Conservation (phyloP, 2,888 invertebrate species). For the Alentia gelatinosa region DNA sequence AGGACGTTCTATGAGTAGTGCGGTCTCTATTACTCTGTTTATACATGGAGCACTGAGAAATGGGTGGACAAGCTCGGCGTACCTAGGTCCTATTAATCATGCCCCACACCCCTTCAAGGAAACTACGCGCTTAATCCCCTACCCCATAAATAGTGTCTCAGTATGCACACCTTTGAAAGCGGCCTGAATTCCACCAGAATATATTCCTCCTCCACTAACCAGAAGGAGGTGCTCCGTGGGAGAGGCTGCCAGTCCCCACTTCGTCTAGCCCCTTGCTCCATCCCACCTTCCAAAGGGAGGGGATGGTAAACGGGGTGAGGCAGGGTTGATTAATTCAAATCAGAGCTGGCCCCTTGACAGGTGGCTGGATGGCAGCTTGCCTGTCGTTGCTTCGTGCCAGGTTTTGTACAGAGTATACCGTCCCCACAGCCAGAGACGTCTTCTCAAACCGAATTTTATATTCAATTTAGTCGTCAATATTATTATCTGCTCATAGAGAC, state of each 20-base stretch:
- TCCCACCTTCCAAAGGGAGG: background rate
- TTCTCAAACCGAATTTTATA: background rate
- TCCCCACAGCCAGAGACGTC: background rate
- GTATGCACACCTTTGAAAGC: background rate
- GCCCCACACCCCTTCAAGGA: background rate
- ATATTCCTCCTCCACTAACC: background rate
- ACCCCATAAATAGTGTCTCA: background rate
- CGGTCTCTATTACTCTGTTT: no score
- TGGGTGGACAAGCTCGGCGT: no score
- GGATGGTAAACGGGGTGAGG: background rate
- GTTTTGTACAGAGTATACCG: background rate
- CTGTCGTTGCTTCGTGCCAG: background rate
- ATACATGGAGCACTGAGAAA: no score
- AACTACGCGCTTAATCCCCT: background rate
- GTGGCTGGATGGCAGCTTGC: background rate
- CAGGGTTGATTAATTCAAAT: background rate
- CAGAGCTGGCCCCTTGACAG: background rate
- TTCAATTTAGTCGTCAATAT: no score
- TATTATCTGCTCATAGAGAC: no score
- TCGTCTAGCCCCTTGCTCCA: background rate
- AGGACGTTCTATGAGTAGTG: no score
- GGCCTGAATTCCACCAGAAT: background rate
- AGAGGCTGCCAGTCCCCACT: background rate
- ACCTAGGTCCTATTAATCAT: no score
- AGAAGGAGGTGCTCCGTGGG: background rate